Evolutionary conservation across 2,888 invertebrate genomes (phyloP), one percentile per base, ranked within the genome.

Genomic region (Pammene aurita): DNA sequence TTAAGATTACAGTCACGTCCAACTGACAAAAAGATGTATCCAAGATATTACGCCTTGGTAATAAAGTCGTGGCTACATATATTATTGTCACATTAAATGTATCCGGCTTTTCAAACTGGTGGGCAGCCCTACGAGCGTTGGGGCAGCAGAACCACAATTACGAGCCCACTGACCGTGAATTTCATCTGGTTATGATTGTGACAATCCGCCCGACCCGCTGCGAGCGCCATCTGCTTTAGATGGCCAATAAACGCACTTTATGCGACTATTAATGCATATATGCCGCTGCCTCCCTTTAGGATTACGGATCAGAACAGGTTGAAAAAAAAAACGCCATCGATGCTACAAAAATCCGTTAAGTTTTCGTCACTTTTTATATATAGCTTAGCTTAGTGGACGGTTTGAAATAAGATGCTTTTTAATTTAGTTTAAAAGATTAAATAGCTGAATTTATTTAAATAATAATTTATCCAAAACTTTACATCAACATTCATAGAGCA

Each of bases 151-250:
- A 42, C 58, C 65, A 60, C 65, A 69, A 69, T 69, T 65, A 69
- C 69, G 64, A 42, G 65, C 69, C 69, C 34, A 65, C 54, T 69
- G 69, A 69, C 69, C 69, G 69, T 69, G 69, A 69, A 69, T 69
- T 67, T 69, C 69, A 69, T 69, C 69, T 69, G 69, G 69, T 69
- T 69, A 69, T 69, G 69, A 69, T 69, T 69, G 69, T 69, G 64
- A 69, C 69, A 69, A 64, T 60, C 64, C 62, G 50, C 41, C 68
- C 63, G 63, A 56, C 61, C 42, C 26, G 64, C 48, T 44, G 26
- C 26, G 11, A 13, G 44, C 67, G 56, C 16, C 69, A 69, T 65
- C 69, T 69, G 69, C 68, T 68, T 57, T 58, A 58, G 57, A 64
- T 64, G 64, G 52, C 69, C 69, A 69, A 69, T 69, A 68, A 64